Evolutionary conservation across 2,888 invertebrate genomes (phyloP).

Genomic region (Caenorhabditis afra): DNA sequence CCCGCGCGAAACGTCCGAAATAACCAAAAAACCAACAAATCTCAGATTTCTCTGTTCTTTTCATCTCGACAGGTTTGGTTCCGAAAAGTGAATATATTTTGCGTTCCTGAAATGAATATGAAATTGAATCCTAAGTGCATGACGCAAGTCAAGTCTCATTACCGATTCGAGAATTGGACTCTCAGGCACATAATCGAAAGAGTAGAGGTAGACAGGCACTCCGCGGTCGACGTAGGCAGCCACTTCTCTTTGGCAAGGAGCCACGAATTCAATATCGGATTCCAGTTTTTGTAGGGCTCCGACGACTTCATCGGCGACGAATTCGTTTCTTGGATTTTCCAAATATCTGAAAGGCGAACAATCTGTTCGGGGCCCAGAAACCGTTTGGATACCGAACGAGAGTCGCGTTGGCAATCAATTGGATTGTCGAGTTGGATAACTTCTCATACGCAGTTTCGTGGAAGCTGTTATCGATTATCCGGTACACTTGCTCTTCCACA

Average conservation of each 20-base stretch:
- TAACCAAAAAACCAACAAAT: conserved; percentile 35
- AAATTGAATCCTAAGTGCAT: background rate
- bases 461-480: conserved; percentile 76
- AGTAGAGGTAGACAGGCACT: conserved; percentile 77
- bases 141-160: conserved; percentile 25
- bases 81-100: conserved; percentile 76
- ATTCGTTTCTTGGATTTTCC: conserved; percentile 67
- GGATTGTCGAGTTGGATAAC: conserved; percentile 76
- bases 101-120: conserved; percentile 56
- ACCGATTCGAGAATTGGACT: conserved; percentile 78
- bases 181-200: conserved; percentile 79
- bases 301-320: conserved; percentile 64
- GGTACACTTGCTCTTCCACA: conserved; percentile 73
- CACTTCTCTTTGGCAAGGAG: conserved; percentile 79
- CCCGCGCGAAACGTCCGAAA: background rate
- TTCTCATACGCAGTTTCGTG: conserved; percentile 65
- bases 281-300: conserved; percentile 73
- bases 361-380: background rate
- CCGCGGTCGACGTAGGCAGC: conserved; percentile 72
- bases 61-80: conserved; percentile 72
- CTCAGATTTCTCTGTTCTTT: conserved; percentile 64
- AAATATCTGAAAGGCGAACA: conserved; percentile 57
- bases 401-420: conserved; percentile 79
- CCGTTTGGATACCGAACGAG: conserved; percentile 74
- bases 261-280: conserved; percentile 80